These are phyloP conservation scores for Papilio aristodemus DNA, from an alignment of 1,140 invertebrate species.

Conservation along the genomic window DNA sequence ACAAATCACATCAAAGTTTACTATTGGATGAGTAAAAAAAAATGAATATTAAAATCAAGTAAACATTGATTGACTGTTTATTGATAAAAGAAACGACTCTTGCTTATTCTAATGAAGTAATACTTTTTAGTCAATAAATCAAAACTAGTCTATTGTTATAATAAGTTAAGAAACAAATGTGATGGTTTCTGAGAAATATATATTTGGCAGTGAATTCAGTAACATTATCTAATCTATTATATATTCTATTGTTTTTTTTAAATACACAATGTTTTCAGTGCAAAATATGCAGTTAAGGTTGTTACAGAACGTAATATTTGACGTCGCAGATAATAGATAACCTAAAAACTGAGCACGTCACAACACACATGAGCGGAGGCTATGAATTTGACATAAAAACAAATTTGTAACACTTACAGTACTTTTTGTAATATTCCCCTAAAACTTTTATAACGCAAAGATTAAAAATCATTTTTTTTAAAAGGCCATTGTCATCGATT, in stretches of 20 bases:
- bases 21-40: background rate
- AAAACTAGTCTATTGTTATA: background rate
- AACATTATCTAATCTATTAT: too few species aligned
- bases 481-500: background rate
- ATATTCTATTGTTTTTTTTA: too few species aligned
- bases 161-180: too few species aligned
- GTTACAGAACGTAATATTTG: conserved; percentile 1
- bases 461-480: conserved; percentile 1
- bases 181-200: too few species aligned
- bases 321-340: background rate
- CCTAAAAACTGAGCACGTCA: conserved; percentile 3
- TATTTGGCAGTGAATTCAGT: too few species aligned
- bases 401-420: background rate
- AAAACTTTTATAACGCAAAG: background rate
- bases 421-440: background rate
- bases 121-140: background rate
- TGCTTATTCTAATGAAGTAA: background rate
- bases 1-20: too few species aligned
- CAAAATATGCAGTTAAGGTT: too few species aligned
- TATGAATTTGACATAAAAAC: conserved; percentile 6
- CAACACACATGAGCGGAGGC: background rate
- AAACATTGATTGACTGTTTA: background rate
- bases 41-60: background rate
- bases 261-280: too few species aligned
- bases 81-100: background rate